Percentiles rank a stretch among this genome's conserved stretches.
Conservation (phyloP, 2,797 vertebrate species). For the Sebastes taczanowskii region DNA sequence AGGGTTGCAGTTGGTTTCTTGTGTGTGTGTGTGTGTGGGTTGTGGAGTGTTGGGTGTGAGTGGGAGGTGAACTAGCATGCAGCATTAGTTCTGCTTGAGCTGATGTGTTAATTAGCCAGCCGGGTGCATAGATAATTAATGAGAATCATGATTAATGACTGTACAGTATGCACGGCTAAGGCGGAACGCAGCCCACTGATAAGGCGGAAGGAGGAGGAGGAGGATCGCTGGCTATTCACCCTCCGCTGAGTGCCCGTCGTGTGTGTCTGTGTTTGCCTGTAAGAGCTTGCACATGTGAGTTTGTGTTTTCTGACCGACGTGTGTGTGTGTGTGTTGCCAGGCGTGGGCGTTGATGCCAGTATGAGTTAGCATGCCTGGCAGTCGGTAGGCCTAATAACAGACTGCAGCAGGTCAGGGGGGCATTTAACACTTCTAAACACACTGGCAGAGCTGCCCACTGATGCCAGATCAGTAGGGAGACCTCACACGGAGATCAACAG, state of each 20-base stretch:
- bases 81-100: conserved; percentile 81
- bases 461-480: conserved; percentile 61
- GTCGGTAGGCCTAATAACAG: conserved; percentile 72
- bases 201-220: conserved; percentile 65
- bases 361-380: conserved; percentile 63
- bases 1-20: conserved; percentile 13
- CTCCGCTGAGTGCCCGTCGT: conserved; percentile 43
- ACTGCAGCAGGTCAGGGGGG: conserved; percentile 76
- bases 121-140: conserved; percentile 82
- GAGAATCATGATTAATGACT: conserved; percentile 84
- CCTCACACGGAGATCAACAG: conserved; percentile 58
- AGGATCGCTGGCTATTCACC: conserved; percentile 63
- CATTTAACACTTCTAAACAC: conserved; percentile 77
- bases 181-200: conserved; percentile 64
- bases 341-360: conserved; percentile 61
- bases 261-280: conserved; percentile 24
- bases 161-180: conserved; percentile 72
- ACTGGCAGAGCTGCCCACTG: conserved; percentile 61
- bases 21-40: not conserved
- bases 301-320: conserved; percentile 31
- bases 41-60: conserved; percentile 52
- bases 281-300: conserved; percentile 46
- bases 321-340: conserved; percentile 54
- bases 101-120: conserved; percentile 85
- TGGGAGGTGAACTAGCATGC: conserved; percentile 75